Percentiles rank a stretch among this genome's conserved stretches.
Evolutionary conservation across 2,888 invertebrate species (phyloP).

Genomic region (Celastrina argiolus): DNA sequence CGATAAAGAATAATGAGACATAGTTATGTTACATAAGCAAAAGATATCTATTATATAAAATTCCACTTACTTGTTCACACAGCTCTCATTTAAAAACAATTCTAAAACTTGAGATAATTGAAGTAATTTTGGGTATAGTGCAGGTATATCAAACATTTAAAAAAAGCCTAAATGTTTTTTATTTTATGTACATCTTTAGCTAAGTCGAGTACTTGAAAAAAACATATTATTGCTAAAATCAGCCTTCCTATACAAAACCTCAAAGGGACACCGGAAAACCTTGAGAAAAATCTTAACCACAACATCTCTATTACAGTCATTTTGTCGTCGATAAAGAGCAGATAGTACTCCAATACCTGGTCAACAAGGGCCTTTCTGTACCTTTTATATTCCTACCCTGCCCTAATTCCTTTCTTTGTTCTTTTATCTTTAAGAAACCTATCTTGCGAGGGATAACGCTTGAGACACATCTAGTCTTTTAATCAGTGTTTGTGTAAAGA

Average conservation of each 20-base stretch:
- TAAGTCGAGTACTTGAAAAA: too few relatives aligned
- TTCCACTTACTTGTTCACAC: too few relatives aligned
- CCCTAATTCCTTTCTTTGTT: conserved; percentile 8
- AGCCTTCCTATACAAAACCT: background rate
- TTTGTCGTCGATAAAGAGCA: background rate
- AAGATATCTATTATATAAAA: too few relatives aligned
- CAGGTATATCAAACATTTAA: too few relatives aligned
- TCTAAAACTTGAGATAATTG: too few relatives aligned
- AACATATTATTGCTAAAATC: too few relatives aligned
- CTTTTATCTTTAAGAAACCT: conserved; percentile 1
- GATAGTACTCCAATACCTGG: background rate
- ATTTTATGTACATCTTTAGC: too few relatives aligned
- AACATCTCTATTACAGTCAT: background rate
- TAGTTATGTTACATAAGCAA: too few relatives aligned
- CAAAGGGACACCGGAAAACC: background rate
- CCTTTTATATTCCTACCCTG: conserved; percentile 4
- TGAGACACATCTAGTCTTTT: conserved; percentile 7
- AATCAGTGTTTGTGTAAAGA: background rate
- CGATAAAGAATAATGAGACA: background rate
- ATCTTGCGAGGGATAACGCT: background rate
- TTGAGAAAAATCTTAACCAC: background rate
- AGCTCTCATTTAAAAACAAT: too few relatives aligned
- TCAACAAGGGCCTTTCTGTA: background rate
- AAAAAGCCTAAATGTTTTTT: too few relatives aligned
- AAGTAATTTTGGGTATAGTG: too few relatives aligned